Conservation (phyloP, 2,797 vertebrate genomes). For the Galaxias olidus region DNA sequence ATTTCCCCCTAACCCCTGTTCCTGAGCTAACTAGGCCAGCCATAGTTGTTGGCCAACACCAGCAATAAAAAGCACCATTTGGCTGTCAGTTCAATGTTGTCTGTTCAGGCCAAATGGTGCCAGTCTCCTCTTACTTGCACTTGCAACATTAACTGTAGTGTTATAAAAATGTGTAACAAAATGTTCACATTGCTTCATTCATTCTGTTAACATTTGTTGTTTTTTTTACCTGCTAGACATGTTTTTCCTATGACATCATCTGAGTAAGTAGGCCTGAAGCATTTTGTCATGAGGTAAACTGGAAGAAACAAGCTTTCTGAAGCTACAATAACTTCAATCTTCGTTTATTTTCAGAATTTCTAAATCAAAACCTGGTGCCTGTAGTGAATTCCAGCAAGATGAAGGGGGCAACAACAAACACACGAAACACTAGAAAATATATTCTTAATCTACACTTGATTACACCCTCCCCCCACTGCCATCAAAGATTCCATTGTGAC, state of each 20-base stretch:
- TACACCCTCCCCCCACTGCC: conserved; percentile 24
- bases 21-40: too few species aligned
- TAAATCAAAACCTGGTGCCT: conserved; percentile 4
- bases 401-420: conserved; percentile 23
- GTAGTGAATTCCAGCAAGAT: too few species aligned
- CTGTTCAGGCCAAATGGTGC: too few species aligned
- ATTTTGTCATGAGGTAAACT: conserved; percentile 21
- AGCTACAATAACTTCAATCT: not conserved
- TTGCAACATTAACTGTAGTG: too few species aligned
- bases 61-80: too few species aligned
- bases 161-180: too few species aligned
- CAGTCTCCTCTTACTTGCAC: too few species aligned
- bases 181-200: too few species aligned
- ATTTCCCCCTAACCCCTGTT: too few species aligned
- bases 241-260: conserved; percentile 32
- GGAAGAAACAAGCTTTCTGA: conserved; percentile 2
- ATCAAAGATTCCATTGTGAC: conserved; percentile 48
- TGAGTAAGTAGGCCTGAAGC: not conserved
- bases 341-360: conserved; percentile 1
- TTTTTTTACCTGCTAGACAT: conserved; percentile 34
- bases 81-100: too few species aligned
- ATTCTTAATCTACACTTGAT: conserved; percentile 30
- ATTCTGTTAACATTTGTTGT: conserved; percentile 13
- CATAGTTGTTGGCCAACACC: too few species aligned
- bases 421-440: conserved; percentile 38